Base-by-base conservation (phyloP, 1,140 invertebrate species). In the Brachionus asplanchnoidis region DNA sequence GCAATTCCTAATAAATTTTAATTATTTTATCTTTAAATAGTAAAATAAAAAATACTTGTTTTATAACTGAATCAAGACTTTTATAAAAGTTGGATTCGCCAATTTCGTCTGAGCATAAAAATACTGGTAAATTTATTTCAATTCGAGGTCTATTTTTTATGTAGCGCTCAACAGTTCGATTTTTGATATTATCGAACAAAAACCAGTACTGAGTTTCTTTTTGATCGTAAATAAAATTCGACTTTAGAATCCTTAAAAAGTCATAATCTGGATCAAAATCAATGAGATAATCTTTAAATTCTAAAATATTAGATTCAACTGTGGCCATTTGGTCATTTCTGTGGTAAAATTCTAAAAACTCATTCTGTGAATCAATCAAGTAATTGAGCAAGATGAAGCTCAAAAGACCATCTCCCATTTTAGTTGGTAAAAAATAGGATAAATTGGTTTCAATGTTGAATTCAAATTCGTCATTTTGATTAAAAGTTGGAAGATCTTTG, bases 141-240 rank as follows among this genome's bases (percentile, higher is more conserved):
- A 77, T 50, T 32, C 46, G 23, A 50, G 73, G 73, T 9, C 28
- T 77, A 50, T 46, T 50, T 50, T 50, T 46, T 50, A 77, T 50
- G 26, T 77, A 77, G 8, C 20, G 17, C 14, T 77, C 73, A 4
- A 77, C 26, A 5, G 42, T 23, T 32, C 44, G 42, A 12, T 28
- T 46, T n/a, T 20, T 46, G 12, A 77, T 77, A 50, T 23, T 77
- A 0, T 77, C 73, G 42, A 46, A 77, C 46, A 28, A 12, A 23
- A 77, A 77, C 40, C 44, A 77, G 28, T 50, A 77, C 12, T 36
- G 17, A n/a, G 17, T 46, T 50, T 77, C 73, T 50, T 77, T 77
- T 50, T 44, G 46, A 12, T 77, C 73, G 12, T 36, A 77, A 23
- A 77, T 50, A 77, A 77, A 77, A 77, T 77, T 77, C 9, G 73